Conservation (phyloP, 2,113 vertebrate species). For the Oreochromis spilurus region DNA sequence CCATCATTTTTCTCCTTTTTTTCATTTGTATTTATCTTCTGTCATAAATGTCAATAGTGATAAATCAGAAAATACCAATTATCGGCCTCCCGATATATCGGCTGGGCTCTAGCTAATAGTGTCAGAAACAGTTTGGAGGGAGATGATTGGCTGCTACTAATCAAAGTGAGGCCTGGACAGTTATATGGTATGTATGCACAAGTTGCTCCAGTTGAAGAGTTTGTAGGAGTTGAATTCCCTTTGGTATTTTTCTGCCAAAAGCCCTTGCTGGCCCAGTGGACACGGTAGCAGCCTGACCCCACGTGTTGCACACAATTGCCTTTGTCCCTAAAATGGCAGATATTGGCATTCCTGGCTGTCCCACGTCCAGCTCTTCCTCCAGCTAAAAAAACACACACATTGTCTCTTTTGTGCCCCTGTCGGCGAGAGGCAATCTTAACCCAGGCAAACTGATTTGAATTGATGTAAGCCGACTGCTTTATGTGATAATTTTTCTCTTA, state of each 20-base stretch:
- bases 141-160: not conserved
- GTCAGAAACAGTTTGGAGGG: not conserved
- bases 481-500: not conserved
- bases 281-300: conserved; percentile 41
- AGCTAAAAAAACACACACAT: not conserved
- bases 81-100: not conserved
- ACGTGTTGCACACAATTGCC: conserved; percentile 31
- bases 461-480: not conserved
- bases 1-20: not conserved
- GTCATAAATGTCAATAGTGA: not conserved
- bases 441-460: not conserved
- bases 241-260: conserved; percentile 35
- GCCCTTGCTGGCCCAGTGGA: conserved; percentile 22
- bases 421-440: not conserved
- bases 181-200: not conserved
- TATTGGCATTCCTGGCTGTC: conserved; percentile 38
- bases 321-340: conserved; percentile 62
- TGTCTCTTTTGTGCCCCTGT: not conserved
- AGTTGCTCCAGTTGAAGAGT: not conserved
- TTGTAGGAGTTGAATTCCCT: conserved; percentile 10
- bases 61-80: not conserved
- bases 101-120: not conserved
- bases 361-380: not conserved
- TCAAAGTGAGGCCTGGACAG: not conserved
- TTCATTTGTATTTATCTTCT: not conserved